Percentiles rank a stretch among this genome's conserved stretches.
Conservation (phyloP, 2,797 vertebrate genomes). For the Sebastes matsubarae region DNA sequence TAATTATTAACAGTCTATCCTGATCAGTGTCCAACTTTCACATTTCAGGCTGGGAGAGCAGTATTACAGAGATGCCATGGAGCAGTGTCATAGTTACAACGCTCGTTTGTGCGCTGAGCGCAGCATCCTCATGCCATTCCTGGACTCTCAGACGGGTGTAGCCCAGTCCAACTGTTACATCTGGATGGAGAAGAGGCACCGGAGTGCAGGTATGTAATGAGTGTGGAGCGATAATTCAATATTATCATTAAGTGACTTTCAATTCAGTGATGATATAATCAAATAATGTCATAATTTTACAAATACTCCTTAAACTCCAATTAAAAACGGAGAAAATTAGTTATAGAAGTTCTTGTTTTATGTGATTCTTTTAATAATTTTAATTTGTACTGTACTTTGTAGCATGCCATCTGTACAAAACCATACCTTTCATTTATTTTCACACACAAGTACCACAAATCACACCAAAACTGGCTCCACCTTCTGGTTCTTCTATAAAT, state of each 20-base stretch:
- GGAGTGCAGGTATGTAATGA: constrained; percentile 87
- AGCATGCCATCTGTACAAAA: not conserved
- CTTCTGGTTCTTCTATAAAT: not conserved
- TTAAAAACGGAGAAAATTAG: accelerated
- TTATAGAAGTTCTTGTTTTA: not conserved
- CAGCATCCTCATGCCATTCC: constrained; percentile 95
- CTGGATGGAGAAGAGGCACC: constrained; percentile 98
- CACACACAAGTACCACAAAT: not conserved
- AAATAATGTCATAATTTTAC: not conserved
- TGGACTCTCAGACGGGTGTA: constrained; percentile 97
- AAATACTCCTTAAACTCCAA: not conserved
- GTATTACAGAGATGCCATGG: constrained; percentile 97
- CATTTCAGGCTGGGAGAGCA: constrained; percentile 90
- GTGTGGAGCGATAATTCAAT: not conserved
- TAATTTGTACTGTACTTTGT: not conserved
- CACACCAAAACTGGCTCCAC: not conserved
- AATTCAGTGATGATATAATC: not conserved
- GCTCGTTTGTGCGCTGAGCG: constrained; percentile 95
- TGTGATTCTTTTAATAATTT: not conserved
- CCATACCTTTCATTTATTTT: not conserved
- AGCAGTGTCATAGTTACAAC: constrained; percentile 98
- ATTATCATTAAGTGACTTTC: not conserved
- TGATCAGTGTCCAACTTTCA: not conserved
- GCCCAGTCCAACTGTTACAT: constrained; percentile 99
- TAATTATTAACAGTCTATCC: not conserved